Conservation (phyloP, 2,888 invertebrate species). For the Hecatera dysodea region DNA sequence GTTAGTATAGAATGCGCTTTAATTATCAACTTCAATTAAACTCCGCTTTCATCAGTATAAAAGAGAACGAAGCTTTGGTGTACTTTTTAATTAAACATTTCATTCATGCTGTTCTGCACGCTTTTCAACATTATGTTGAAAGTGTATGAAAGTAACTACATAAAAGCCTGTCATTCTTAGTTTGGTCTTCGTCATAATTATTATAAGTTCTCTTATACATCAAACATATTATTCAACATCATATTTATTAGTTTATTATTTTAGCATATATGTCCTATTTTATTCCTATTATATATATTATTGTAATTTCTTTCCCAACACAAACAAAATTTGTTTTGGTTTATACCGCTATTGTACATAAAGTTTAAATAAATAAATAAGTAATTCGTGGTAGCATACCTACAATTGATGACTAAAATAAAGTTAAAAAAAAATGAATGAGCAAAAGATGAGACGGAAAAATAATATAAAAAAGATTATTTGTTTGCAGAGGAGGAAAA, state of each 20-base stretch:
- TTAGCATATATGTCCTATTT: too few relatives aligned
- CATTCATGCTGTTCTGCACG: neutral
- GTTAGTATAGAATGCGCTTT: constrained; percentile 41
- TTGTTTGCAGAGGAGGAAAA: too few relatives aligned
- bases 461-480: neutral
- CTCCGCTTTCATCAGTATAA: constrained; percentile 23
- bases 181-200: too few relatives aligned
- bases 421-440: neutral
- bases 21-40: constrained; percentile 57
- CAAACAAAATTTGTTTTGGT: too few relatives aligned
- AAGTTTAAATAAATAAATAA: too few relatives aligned
- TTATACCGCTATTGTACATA: too few relatives aligned
- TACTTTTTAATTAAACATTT: constrained; percentile 20
- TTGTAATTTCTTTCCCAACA: too few relatives aligned
- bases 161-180: too few relatives aligned
- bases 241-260: too few relatives aligned
- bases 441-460: neutral
- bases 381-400: neutral
- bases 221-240: too few relatives aligned
- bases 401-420: neutral
- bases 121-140: constrained; percentile 10
- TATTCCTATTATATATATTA: too few relatives aligned
- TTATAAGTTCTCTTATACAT: too few relatives aligned
- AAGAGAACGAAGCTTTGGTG: constrained; percentile 23
- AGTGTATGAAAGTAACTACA: neutral